Percentiles rank a stretch among this genome's conserved stretches.
These are phyloP conservation scores for Sebastes nivosus DNA, from an alignment of 2,797 vertebrate genomes.

Conservation along the genomic window DNA sequence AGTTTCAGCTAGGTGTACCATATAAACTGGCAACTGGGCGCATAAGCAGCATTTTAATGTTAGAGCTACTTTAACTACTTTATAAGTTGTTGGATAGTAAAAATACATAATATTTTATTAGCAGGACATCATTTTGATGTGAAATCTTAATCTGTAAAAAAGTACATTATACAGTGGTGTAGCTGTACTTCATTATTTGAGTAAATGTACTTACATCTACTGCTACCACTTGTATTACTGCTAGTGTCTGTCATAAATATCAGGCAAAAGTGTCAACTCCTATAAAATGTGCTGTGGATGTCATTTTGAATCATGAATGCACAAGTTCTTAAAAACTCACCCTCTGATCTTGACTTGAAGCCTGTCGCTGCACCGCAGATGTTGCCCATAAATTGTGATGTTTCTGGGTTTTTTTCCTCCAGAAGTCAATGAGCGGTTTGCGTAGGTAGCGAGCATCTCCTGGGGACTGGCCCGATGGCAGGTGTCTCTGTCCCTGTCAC, in stretches of 20 bases:
- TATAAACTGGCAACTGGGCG: not conserved
- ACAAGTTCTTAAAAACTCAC: conserved; percentile 21
- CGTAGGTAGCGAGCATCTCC: conserved; percentile 2
- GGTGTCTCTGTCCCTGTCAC: conserved; percentile 37
- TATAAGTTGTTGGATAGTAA: not conserved
- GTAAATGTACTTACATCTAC: not conserved
- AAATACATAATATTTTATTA: not conserved
- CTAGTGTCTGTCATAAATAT: conserved; percentile 28
- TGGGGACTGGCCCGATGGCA: conserved; percentile 3
- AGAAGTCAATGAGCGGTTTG: conserved; percentile 31
- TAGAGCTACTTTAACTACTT: not conserved
- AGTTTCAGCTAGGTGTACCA: not conserved
- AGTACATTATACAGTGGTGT: not conserved
- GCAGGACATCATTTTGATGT: not conserved
- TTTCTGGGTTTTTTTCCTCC: not conserved
- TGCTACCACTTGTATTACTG: not conserved
- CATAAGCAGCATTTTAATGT: not conserved
- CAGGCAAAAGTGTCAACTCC: conserved; percentile 11
- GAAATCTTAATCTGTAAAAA: not conserved
- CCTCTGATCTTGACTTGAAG: conserved; percentile 40
- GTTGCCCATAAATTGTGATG: conserved; percentile 20
- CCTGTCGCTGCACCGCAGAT: conserved; percentile 39
- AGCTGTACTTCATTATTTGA: not conserved
- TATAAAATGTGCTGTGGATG: conserved; percentile 30
- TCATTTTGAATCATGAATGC: conserved; percentile 41